A percentile compares a stretch with the other conserved stretches of the same genome.
Evolutionary conservation across 2,113 vertebrate species (phyloP).

Genomic region (Acinonyx jubatus): DNA sequence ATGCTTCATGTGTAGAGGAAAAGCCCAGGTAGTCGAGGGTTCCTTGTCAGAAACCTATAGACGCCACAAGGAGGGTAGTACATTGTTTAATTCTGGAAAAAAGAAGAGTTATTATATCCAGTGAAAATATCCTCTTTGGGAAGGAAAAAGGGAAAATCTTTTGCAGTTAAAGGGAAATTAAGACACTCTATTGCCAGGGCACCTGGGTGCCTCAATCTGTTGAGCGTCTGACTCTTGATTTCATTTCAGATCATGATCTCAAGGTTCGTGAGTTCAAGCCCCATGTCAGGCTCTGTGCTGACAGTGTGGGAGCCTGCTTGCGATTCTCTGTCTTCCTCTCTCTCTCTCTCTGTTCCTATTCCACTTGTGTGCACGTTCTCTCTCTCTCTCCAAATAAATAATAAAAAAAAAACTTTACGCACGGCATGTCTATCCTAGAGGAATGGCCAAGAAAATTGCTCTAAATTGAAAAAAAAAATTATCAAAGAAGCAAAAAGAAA

Average conservation of each 20-base stretch:
- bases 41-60: background rate
- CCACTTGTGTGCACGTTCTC: too few relatives aligned
- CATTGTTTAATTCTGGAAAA: too few relatives aligned
- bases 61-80: background rate
- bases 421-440: background rate
- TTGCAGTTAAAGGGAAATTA: background rate
- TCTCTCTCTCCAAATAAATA: background rate
- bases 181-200: background rate
- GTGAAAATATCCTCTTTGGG: background rate
- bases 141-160: background rate
- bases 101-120: background rate
- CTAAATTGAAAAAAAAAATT: background rate
- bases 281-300: too few relatives aligned
- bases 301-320: too few relatives aligned
- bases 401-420: background rate
- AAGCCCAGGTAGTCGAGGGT: too few relatives aligned
- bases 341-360: too few relatives aligned
- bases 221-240: too few relatives aligned
- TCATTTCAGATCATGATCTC: too few relatives aligned
- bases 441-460: background rate
- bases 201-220: too few relatives aligned
- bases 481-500: background rate
- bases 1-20: background rate
- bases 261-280: too few relatives aligned
- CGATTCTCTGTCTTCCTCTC: too few relatives aligned